Conservation (phyloP, 2,888 invertebrate species). For the Mimas tiliae region DNA sequence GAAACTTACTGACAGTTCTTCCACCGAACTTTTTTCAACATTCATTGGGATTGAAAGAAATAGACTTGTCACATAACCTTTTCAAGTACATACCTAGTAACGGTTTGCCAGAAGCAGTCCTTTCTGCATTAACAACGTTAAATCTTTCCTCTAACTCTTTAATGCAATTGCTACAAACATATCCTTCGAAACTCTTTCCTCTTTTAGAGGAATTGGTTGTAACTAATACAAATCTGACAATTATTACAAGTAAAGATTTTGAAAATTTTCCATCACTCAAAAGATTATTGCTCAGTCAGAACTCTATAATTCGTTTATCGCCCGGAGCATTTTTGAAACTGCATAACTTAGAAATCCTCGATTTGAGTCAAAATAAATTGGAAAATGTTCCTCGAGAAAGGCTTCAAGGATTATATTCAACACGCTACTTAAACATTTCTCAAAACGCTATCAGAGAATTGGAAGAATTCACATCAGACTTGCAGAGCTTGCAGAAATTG, state of each 20-base stretch:
- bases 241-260: slow-evolving; percentile 93
- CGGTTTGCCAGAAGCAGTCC: slow-evolving; percentile 89
- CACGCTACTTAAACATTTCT: slow-evolving; percentile 91
- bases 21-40: slow-evolving; percentile 93
- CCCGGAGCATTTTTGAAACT: slow-evolving; percentile 93
- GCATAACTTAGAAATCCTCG: slow-evolving; percentile 90
- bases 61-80: slow-evolving; percentile 91
- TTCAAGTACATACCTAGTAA: slow-evolving; percentile 92
- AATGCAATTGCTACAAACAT: slow-evolving; percentile 89
- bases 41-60: slow-evolving; percentile 88
- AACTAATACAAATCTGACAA: slow-evolving; percentile 91
- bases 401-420: slow-evolving; percentile 90
- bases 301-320: slow-evolving; percentile 91
- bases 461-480: slow-evolving; percentile 91
- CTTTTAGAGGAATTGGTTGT: slow-evolving; percentile 93
- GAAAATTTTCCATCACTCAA: slow-evolving; percentile 92
- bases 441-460: slow-evolving; percentile 92
- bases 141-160: slow-evolving; percentile 94
- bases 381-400: slow-evolving; percentile 93
- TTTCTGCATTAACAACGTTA: slow-evolving; percentile 89
- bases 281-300: slow-evolving; percentile 89
- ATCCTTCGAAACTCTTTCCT: slow-evolving; percentile 89
- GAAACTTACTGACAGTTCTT: slow-evolving; percentile 89
- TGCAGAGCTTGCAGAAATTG: slow-evolving; percentile 90
- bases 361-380: slow-evolving; percentile 92